phyloP scores from a whole-genome alignment of 1,140 invertebrate species.

The Zaprionus taronus region DNA sequence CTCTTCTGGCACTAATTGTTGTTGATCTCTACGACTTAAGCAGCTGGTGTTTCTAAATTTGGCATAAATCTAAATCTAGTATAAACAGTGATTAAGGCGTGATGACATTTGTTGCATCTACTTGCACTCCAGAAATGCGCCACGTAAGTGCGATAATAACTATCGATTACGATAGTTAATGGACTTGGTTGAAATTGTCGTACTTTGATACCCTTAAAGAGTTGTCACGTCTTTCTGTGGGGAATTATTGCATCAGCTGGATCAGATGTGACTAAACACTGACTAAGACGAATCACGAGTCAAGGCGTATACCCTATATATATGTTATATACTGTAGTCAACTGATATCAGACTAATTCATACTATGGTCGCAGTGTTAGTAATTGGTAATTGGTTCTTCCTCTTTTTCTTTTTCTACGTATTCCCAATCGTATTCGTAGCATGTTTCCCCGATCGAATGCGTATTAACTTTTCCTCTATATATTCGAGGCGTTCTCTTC shows the following conservation, averaged over 20 bases:
- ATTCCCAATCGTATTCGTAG: background rate
- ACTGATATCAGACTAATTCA: constrained; percentile 39
- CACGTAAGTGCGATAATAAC: background rate
- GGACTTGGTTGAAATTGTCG: background rate
- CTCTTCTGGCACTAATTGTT: too few relatives aligned
- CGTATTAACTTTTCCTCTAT: constrained; percentile 8
- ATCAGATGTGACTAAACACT: constrained; percentile 35
- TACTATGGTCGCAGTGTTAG: constrained; percentile 1
- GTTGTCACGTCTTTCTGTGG: background rate
- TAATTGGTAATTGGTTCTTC: background rate
- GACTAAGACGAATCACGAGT: constrained; percentile 36
- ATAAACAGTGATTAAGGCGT: background rate
- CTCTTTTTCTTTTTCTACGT: background rate
- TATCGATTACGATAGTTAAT: background rate
- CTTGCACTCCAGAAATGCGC: background rate
- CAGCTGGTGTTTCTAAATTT: background rate
- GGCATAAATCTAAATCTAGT: background rate
- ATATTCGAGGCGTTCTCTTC: background rate
- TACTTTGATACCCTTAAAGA: background rate
- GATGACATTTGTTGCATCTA: background rate
- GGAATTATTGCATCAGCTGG: constrained; percentile 36
- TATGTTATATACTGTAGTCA: constrained; percentile 7
- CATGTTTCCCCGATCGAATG: background rate
- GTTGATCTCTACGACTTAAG: background rate
- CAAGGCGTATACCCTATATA: constrained; percentile 10